Base-by-base conservation (phyloP, 2,888 invertebrate species). In the Anoplius nigerrimus region DNA sequence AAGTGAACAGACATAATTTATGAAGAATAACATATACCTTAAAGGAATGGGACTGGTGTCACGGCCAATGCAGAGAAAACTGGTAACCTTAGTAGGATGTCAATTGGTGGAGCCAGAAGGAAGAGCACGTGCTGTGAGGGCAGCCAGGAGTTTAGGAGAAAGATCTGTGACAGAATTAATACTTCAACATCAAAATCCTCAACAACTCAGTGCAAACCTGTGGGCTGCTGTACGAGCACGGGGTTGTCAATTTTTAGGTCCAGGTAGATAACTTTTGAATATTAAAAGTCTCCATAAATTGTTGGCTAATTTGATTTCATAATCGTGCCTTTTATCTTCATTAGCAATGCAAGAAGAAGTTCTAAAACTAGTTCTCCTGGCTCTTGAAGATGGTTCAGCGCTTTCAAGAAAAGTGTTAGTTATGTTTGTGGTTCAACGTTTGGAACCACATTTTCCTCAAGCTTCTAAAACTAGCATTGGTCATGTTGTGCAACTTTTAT, bases 381-480 rank as follows among this genome's bases (percentile, higher is more conserved):
- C 98, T 0, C 90, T 99, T 57, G 98, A 98, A 89, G 98, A 99
- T 90, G 98, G 98, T 11, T 97, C 97, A 0, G 96, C 97, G 2
- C 90, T 98, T 72, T 98, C 97, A 0, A 92, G 97, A 76, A 97
- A 97, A 90, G 97, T 97, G 57, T 91, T 99, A 83, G 99, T 99
- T 73, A 97, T 99, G 96, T 99, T 98, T 91, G 98, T 99, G 54
- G 98, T 99, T 71, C 98, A 99, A 90, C 93, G 97, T 84, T 91
- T 99, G 79, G 96, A 97, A 89, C 97, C 98, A 54, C 97, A 98
- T 89, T 97, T 96, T 89, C 95, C 97, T 0, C 97, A 97, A 90
- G 98, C 98, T 66, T 98, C 98, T 20, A 99, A 99, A 91, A 99
- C 99, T 34, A 98, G 98, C 87, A 98, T 99, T 87, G 99, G 99